phyloP scores from a whole-genome alignment of 2,888 invertebrate species.

The Glaucopsyche alexis region DNA sequence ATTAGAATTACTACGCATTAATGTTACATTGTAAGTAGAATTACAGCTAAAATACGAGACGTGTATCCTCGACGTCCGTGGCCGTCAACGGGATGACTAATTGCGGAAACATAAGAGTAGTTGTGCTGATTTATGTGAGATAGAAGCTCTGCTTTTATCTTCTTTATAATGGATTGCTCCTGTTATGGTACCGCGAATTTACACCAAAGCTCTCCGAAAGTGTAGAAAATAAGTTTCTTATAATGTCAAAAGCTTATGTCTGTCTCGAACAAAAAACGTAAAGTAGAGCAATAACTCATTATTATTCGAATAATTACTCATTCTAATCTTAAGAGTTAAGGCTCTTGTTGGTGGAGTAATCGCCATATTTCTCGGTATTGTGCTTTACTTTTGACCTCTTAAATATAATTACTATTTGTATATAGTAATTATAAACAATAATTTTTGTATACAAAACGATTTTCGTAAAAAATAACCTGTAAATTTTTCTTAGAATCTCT shows the following conservation, averaged over 20 bases:
- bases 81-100: conserved; percentile 20
- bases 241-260: neutral
- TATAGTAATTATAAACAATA: too few relatives aligned
- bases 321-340: too few relatives aligned
- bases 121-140: conserved; percentile 21
- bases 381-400: too few relatives aligned
- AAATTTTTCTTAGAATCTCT: too few relatives aligned
- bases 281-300: too few relatives aligned
- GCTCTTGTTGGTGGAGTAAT: too few relatives aligned
- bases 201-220: neutral
- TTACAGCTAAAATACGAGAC: conserved; percentile 20
- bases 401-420: too few relatives aligned
- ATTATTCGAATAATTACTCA: too few relatives aligned
- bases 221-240: neutral
- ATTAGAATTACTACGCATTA: neutral
- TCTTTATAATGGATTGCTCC: conserved; percentile 9
- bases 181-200: neutral
- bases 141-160: conserved; percentile 11
- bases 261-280: too few relatives aligned
- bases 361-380: too few relatives aligned
- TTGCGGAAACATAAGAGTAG: conserved; percentile 28
- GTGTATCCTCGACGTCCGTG: conserved; percentile 5
- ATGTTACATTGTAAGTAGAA: conserved; percentile 1
- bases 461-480: too few relatives aligned
- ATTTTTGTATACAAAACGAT: too few relatives aligned